Evolutionary conservation across 2,888 invertebrate genomes (phyloP).

Genomic region (Caenorhabditis sp.): DNA sequence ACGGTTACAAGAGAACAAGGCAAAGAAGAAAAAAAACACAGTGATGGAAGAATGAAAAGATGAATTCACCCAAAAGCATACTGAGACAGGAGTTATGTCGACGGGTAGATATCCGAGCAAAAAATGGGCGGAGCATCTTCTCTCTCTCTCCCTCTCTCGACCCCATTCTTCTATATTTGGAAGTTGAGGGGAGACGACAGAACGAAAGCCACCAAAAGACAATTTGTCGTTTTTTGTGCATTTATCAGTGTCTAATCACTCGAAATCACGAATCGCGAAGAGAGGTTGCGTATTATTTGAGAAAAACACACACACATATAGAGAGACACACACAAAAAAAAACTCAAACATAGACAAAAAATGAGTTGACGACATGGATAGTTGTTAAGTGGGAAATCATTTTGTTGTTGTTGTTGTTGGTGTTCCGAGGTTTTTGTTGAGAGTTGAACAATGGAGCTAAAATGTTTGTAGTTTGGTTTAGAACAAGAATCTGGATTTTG

Average conservation of each 20-base stretch:
- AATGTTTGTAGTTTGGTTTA: too few relatives aligned
- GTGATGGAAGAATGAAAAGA: neutral
- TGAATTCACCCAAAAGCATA: neutral
- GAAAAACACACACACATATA: neutral
- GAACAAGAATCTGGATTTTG: too few relatives aligned
- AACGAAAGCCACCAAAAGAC: neutral
- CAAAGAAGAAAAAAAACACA: neutral
- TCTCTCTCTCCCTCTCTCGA: too few relatives aligned
- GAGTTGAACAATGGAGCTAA: too few relatives aligned
- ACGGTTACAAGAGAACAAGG: neutral
- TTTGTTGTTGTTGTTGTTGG: neutral
- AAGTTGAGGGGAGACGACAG: neutral
- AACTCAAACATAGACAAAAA: too few relatives aligned
- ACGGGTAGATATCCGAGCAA: neutral
- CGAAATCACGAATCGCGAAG: constrained; percentile 32
- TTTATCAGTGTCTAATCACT: constrained; percentile 39
- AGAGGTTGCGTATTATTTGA: neutral
- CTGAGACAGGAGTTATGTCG: neutral
- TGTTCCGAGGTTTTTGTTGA: neutral
- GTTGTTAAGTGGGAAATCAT: neutral
- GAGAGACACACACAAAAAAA: neutral
- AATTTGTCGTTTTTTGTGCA: constrained; percentile 1
- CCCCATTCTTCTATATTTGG: too few relatives aligned
- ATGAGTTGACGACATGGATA: neutral
- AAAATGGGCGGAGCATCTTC: neutral